These are phyloP conservation scores for Agelaius tricolor DNA, from an alignment of 2,113 vertebrate genomes.

Conservation along the genomic window DNA sequence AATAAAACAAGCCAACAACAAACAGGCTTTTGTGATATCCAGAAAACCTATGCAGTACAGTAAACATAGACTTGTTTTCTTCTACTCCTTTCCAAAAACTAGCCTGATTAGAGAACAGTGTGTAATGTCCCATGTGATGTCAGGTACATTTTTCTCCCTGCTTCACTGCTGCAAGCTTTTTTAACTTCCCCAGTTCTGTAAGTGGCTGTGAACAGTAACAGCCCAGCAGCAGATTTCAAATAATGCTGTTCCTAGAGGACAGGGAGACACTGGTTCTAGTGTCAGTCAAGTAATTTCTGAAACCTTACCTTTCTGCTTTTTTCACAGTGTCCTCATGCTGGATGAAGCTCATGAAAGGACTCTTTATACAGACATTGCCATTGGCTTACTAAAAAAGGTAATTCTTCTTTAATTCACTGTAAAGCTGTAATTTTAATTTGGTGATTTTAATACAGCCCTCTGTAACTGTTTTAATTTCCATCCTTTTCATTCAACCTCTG, in stretches of 20 bases:
- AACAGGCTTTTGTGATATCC: background rate
- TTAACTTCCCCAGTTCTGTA: background rate
- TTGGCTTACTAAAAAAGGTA: slow-evolving; percentile 97
- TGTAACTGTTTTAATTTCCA: background rate
- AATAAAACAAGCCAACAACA: background rate
- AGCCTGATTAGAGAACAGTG: background rate
- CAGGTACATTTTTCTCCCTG: background rate
- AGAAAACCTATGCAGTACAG: background rate
- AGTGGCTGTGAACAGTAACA: background rate
- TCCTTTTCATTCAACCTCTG: background rate
- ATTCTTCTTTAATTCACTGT: background rate
- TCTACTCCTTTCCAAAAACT: background rate
- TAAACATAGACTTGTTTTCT: background rate
- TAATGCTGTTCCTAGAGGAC: background rate
- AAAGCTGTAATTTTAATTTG: background rate
- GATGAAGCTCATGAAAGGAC: slow-evolving; percentile 98
- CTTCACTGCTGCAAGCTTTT: background rate
- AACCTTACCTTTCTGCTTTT: background rate
- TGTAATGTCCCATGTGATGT: rapidly evolving
- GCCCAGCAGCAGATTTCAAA: background rate
- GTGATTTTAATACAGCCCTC: background rate
- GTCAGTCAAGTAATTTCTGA: background rate
- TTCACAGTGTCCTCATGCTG: slow-evolving; percentile 88
- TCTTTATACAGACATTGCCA: slow-evolving; percentile 95
- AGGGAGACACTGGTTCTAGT: background rate